These are phyloP conservation scores for Paradoxurus hermaphroditus DNA, from an alignment of 2,113 vertebrate genomes.

Conservation along the genomic window DNA sequence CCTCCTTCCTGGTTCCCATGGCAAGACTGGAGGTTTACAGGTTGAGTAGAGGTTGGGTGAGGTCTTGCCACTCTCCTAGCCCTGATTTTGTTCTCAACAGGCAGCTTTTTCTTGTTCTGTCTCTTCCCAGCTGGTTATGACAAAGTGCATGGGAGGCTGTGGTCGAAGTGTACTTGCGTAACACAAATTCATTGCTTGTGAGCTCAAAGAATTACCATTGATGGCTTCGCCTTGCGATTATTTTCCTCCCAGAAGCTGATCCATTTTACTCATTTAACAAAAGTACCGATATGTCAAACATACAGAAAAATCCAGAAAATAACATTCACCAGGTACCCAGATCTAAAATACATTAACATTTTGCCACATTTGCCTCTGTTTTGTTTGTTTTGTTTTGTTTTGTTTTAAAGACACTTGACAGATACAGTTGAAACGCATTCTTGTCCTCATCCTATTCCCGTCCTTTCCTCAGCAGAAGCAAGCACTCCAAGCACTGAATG, in stretches of 20 bases:
- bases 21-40: background rate
- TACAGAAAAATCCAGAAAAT: background rate
- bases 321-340: background rate
- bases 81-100: background rate
- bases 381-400: too few species aligned
- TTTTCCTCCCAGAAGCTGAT: background rate
- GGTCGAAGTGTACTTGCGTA: background rate
- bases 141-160: background rate
- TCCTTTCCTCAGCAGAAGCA: background rate
- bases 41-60: background rate
- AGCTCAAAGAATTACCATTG: background rate
- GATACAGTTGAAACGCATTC: background rate
- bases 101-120: background rate
- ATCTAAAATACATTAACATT: conserved; percentile 1
- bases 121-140: background rate
- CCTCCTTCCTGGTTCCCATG: background rate
- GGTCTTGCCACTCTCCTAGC: background rate
- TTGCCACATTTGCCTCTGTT: background rate
- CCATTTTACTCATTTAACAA: background rate
- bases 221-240: background rate
- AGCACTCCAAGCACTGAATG: background rate
- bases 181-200: background rate
- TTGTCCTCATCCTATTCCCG: background rate
- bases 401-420: background rate
- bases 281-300: background rate